These are phyloP conservation scores for Crambe crambe DNA, from an alignment of 37 sponge, comb jelly and placozoan species.

Conservation along the genomic window DNA sequence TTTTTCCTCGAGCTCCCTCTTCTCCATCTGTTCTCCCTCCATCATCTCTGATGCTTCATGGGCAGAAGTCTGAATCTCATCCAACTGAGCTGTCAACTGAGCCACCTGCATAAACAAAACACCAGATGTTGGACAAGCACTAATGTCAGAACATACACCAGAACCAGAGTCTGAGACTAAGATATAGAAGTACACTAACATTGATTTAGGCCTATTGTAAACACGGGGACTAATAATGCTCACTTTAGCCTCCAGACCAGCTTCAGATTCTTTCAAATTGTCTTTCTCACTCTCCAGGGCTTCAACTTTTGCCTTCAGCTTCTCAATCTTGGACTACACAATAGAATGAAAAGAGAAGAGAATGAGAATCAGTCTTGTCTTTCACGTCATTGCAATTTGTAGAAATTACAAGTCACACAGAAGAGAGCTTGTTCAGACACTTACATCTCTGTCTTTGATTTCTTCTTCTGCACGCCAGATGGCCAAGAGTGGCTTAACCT, in stretches of 20 bases:
- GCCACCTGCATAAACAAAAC: constrained; percentile 52
- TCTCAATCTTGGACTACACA: constrained; percentile 68
- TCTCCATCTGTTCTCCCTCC: constrained; percentile 84
- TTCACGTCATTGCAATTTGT: no score
- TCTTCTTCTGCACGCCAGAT: constrained; percentile 92
- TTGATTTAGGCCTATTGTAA: background rate
- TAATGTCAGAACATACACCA: background rate
- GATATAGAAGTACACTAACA: background rate
- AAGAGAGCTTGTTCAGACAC: background rate
- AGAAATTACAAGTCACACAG: background rate
- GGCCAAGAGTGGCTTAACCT: constrained; percentile 85
- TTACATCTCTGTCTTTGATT: constrained; percentile 76
- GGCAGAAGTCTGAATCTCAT: constrained; percentile 59
- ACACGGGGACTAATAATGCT: no score
- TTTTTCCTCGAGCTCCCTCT: constrained; percentile 76
- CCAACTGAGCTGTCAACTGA: constrained; percentile 63
- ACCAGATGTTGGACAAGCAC: background rate
- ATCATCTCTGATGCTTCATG: constrained; percentile 57
- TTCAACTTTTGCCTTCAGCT: constrained; percentile 68
- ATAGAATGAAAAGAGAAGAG: no score
- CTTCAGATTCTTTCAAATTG: constrained; percentile 69
- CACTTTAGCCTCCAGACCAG: constrained; percentile 67
- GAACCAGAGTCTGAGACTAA: background rate
- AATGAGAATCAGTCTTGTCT: no score
- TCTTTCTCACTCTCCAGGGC: constrained; percentile 71